Evolutionary conservation across 2,888 invertebrate genomes (phyloP).

Genomic region (Leucania comma): DNA sequence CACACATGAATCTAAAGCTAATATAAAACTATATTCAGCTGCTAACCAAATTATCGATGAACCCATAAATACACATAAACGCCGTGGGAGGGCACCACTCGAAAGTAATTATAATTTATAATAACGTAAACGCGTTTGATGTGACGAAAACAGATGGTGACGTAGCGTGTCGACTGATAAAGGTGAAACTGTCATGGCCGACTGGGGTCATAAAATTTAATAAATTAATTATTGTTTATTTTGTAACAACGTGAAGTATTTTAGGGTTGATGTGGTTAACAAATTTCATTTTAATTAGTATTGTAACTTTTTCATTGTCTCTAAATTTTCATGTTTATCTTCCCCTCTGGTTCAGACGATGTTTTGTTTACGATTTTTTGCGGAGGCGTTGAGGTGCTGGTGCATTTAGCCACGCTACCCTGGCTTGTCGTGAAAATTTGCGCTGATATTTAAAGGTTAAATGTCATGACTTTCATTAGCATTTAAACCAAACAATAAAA

Average conservation of each 20-base stretch:
- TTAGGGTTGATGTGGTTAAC: slow-evolving; percentile 31
- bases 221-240: slow-evolving; percentile 42
- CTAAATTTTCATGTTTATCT: too few species aligned
- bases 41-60: slow-evolving; percentile 38
- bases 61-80: slow-evolving; percentile 52
- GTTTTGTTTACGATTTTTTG: too few species aligned
- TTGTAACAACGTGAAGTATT: slow-evolving; percentile 5
- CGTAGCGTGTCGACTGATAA: slow-evolving; percentile 57
- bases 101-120: slow-evolving; percentile 53
- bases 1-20: neutral
- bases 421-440: too few species aligned
- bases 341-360: too few species aligned
- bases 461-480: neutral
- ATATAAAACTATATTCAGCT: slow-evolving; percentile 15
- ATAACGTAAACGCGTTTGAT: slow-evolving; percentile 49
- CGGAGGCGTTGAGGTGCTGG: too few species aligned
- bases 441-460: neutral
- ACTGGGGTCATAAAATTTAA: slow-evolving; percentile 31
- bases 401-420: too few species aligned
- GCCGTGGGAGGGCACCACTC: slow-evolving; percentile 58
- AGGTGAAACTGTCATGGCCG: slow-evolving; percentile 54
- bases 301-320: too few species aligned
- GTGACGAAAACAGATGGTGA: slow-evolving; percentile 61
- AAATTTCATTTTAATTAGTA: neutral
- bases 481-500: neutral